Evolutionary conservation across 2,888 invertebrate genomes (phyloP), one percentile per base, ranked within the genome.

Genomic region (Acrobasis repandana): DNA sequence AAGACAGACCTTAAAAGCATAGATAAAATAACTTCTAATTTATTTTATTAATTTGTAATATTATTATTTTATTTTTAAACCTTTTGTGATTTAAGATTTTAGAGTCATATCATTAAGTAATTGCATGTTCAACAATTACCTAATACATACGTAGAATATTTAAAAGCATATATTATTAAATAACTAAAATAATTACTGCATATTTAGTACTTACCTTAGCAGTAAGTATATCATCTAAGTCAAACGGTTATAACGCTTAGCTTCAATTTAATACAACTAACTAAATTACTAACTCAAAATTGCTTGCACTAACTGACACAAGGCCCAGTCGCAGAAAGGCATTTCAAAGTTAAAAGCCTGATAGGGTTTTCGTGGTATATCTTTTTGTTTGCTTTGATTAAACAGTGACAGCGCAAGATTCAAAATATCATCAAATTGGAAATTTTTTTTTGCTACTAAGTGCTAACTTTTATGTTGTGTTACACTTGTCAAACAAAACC

Each of bases 221-320:
- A 43, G n/a, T 43, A 43, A 38, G 6, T 43, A 2, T 5, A n/a
- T 43, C 11, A n/a, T 38, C 11, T 20, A 38, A 54, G 36, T 38
- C 54, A 54, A 38, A 20, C 18, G 20, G 15, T 34, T n/a, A 52
- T 52, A 36, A 38, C 38, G 54, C 54, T 54, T 54, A 20, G 43
- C 54, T 54, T 54, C 18, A 54, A 43, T 38, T 10, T 49, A 50
- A 48, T 18, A 48, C 48, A 18, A 9, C 48, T 48, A 52, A 43
- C 38, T 5, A 38, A 43, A 38, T 16, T 18, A 54, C 18, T 43
- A 16, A 36, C 36, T 18, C n/a, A 9, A 9, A 10, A 15, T 11
- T 9, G 16, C 2, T 4, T 28, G 28, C 28, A 28, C 8, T 28
- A 28, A 28, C 28, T 28, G 8, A 28, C 2, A 4, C 28, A 28